Base-by-base conservation (phyloP, 2,113 vertebrate species). In the Pandion haliaetus region DNA sequence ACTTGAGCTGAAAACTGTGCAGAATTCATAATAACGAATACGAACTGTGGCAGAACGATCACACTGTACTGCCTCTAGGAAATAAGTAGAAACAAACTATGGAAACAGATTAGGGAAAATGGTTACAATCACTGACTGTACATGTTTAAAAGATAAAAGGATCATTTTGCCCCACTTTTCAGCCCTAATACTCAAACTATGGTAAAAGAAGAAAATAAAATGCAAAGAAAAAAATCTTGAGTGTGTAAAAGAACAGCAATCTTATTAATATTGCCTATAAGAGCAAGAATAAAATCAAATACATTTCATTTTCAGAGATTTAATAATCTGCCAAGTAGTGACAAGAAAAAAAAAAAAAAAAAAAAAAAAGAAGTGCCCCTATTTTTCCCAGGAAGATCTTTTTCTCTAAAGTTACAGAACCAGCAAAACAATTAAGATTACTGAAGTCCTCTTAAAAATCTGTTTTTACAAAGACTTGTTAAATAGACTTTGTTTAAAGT, bases 31-130 rank as follows among this genome's bases (percentile, higher is more conserved):
- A 92, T 95, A 96, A 90, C 82, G 93, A 90, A 89, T 76, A 79
- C 0, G 21, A 96, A 94, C 71, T 87, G 84, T 42, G 66, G 87
- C 95, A 95, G 90, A 95, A 95, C 58, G 93, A 95, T 97, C 79
- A 80, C 62, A 82, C 74, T 63, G 86, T 38, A 88, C 15, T 77
- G 95, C 87, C 95, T 83, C 71, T 80, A 96, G 96, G 92, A 95
- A 88, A 92, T 67, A 92, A 79, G 78, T 32, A 96, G 93, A 96
- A 96, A 96, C 70, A 97, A 97, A 95, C 95, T 96, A 92, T 28
- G 57, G 92, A 93, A 95, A 93, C 77, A 96, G 80, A 95, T 93
- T 83, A 92, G 83, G 92, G 65, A 95, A 95, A 95, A 92, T 55
- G 59, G 88, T 57, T 95, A 86, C 72, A 95, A 74, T 95, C 92